Evolutionary conservation across 2,113 vertebrate species (phyloP).

Genomic region (Sardina pilchardus): DNA sequence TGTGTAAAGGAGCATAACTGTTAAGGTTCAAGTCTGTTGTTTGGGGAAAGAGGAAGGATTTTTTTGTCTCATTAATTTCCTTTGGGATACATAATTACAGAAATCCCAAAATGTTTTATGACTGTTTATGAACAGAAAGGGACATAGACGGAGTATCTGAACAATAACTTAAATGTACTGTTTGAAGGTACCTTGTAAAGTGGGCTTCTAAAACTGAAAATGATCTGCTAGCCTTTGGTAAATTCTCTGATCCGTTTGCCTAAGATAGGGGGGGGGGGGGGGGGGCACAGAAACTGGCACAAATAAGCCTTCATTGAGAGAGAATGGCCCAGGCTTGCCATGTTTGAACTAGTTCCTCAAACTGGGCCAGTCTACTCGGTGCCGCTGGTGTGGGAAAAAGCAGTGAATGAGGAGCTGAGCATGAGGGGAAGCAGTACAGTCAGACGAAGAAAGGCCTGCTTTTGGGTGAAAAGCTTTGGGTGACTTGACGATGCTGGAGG

Average conservation of each 20-base stretch:
- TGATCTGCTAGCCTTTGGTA: neutral
- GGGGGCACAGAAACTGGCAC: neutral
- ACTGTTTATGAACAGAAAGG: conserved; percentile 11
- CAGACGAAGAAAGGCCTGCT: conserved; percentile 52
- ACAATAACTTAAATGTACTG: too few species aligned
- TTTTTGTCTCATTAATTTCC: conserved; percentile 17
- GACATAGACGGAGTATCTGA: conserved; percentile 10
- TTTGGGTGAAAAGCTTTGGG: conserved; percentile 49
- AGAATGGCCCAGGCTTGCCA: conserved; percentile 21
- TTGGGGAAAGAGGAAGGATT: neutral
- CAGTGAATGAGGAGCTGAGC: conserved; percentile 61
- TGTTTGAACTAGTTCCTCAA: conserved; percentile 56
- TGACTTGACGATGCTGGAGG: conserved; percentile 47
- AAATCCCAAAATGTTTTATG: neutral
- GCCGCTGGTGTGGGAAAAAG: conserved; percentile 66
- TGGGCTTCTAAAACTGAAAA: too few species aligned
- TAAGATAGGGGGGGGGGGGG: neutral
- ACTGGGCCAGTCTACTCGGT: conserved; percentile 45
- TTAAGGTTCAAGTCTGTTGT: conserved; percentile 5
- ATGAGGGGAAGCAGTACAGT: conserved; percentile 55
- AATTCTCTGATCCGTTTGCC: neutral
- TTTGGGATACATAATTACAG: conserved; percentile 28
- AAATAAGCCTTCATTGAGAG: neutral
- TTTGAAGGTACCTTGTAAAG: too few species aligned
- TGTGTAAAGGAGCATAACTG: conserved; percentile 44